Evolutionary conservation across 2,113 vertebrate genomes (phyloP).

Genomic region (Odocoileus hemionus): DNA sequence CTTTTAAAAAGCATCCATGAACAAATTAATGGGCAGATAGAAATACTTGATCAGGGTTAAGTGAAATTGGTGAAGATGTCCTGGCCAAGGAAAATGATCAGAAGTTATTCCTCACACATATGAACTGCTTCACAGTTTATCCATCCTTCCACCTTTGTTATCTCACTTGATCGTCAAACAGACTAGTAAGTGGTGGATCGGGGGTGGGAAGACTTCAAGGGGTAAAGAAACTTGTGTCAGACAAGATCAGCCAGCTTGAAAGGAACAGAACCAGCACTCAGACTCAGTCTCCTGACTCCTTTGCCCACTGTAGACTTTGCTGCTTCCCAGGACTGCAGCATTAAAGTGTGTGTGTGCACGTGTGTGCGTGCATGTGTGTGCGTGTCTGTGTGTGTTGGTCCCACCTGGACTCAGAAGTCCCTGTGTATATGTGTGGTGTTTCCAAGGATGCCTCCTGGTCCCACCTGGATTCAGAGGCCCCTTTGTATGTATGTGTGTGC

Average conservation of each 20-base stretch:
- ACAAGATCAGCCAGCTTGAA: neutral
- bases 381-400: rapidly evolving
- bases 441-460: neutral
- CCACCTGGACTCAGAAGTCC: neutral
- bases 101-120: neutral
- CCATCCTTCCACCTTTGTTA: neutral
- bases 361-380: rapidly evolving
- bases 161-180: neutral
- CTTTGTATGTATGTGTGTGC: rapidly evolving
- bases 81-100: neutral
- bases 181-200: neutral
- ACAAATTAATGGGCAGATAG: neutral
- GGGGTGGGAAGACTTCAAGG: neutral
- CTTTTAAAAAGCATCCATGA: neutral
- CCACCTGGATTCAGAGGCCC: neutral
- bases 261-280: neutral
- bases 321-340: neutral
- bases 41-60: neutral
- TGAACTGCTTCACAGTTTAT: neutral
- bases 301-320: neutral
- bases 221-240: neutral
- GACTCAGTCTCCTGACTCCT: neutral
- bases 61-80: neutral
- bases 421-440: neutral
- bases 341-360: neutral